Evolutionary conservation across 1,140 invertebrate species (phyloP), one percentile per base, ranked within the genome.

Genomic region (Megalonaias nervosa): DNA sequence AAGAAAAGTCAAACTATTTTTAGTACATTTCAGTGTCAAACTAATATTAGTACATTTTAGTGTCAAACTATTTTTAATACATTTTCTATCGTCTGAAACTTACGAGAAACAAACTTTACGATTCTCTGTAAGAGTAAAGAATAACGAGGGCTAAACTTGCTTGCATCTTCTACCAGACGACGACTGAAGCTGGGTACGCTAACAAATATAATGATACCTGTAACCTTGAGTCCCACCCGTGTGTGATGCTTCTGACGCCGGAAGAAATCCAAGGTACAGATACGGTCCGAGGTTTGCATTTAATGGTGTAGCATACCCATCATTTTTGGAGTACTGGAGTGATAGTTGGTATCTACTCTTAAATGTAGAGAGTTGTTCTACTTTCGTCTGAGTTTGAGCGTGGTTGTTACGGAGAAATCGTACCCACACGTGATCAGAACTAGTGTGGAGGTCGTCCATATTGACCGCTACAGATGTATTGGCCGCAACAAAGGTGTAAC

Each of bases 371-470:
- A 77, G 71, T 67, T 77, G 75, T 60, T 61, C 38, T 4, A 77
- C 60, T 60, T 58, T 66, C 13, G 75, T 65, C 59, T 71, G 55
- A 23, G 65, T 67, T 59, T 77, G 75, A 23, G 55, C 61, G 26
- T 70, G 69, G 61, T 77, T 70, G 21, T 77, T 77, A n/a, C 69
- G 69, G 5, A 67, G 69, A 57, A 72, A 69, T 23, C 69, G 48
- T 14, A 77, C 61, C n/a, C 67, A 58, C 15, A 77, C 70, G 58
- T 67, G 58, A 12, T 21, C 48, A 17, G 23, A 55, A 31, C 67
- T 66, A n/a, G 69, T 67, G 48, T 67, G 59, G 14, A 77, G 64
- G 57, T 72, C 62, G 17, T 71, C 56, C 19, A 72, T 71, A 21
- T 77, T 66, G 5, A 77, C 48, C 0, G 38, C 15, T 1, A 77